Evolutionary conservation across 2,113 vertebrate genomes (phyloP).

Genomic region (Burhinus bistriatus): DNA sequence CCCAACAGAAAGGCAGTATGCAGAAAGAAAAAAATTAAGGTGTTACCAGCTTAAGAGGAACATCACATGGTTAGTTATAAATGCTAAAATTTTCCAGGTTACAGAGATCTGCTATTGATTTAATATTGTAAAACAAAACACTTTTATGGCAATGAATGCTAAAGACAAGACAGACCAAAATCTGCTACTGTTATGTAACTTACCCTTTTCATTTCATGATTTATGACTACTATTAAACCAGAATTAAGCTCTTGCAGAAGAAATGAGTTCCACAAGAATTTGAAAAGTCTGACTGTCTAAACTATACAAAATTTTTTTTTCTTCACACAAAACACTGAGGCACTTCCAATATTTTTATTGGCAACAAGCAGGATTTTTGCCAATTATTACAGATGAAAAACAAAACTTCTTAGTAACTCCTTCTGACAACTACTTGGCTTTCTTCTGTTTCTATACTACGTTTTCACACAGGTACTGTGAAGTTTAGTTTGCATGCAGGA

Average conservation of each 20-base stretch:
- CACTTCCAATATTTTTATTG: constrained; percentile 43
- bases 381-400: constrained; percentile 3
- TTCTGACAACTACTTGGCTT: constrained; percentile 51
- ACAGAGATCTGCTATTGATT: neutral
- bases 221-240: constrained; percentile 63
- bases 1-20: neutral
- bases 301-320: neutral
- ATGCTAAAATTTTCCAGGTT: neutral
- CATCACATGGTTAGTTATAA: neutral
- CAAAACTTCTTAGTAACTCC: constrained; percentile 20
- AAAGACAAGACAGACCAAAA: constrained; percentile 20
- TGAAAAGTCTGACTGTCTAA: constrained; percentile 29
- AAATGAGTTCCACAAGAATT: constrained; percentile 28
- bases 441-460: neutral
- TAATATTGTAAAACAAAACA: neutral
- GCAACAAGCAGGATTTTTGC: constrained; percentile 23
- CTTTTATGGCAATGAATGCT: neutral
- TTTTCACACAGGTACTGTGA: neutral
- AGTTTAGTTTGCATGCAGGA: neutral
- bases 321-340: neutral
- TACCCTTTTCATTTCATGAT: constrained; percentile 50
- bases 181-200: constrained; percentile 39
- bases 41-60: neutral
- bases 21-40: neutral
- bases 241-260: constrained; percentile 47